phyloP scores from a whole-genome alignment of 2,888 invertebrate species.

The Drosophila demipolita region DNA sequence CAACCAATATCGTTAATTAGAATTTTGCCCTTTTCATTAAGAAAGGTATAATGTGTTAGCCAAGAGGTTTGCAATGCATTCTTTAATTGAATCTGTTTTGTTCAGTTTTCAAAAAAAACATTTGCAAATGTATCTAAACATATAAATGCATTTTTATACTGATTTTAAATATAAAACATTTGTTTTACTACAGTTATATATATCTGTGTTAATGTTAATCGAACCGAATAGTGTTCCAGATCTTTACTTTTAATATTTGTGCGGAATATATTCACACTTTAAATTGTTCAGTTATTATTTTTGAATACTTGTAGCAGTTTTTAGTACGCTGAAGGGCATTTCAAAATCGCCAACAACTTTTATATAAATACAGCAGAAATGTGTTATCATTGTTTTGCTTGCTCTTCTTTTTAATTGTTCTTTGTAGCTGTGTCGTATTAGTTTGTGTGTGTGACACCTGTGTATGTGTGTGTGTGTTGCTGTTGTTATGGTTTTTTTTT shows the following conservation, averaged over 20 bases:
- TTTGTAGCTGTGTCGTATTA: conserved; percentile 28
- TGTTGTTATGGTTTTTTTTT: conserved; percentile 60
- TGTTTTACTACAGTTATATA: neutral
- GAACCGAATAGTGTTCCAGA: neutral
- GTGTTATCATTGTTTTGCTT: conserved; percentile 49
- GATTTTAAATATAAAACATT: neutral
- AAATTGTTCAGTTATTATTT: neutral
- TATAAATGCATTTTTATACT: neutral
- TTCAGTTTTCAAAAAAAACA: neutral
- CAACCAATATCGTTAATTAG: conserved; percentile 14
- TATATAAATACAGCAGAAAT: conserved; percentile 20
- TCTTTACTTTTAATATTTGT: neutral
- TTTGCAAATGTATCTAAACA: neutral
- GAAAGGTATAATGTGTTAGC: conserved; percentile 8
- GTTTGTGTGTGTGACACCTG: conserved; percentile 2
- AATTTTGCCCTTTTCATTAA: conserved; percentile 15
- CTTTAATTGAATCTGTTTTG: neutral
- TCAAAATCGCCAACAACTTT: conserved; percentile 4
- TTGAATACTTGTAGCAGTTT: neutral
- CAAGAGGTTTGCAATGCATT: conserved; percentile 5
- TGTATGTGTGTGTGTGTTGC: conserved; percentile 26
- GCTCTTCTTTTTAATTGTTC: conserved; percentile 66
- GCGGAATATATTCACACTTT: neutral
- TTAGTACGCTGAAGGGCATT: conserved; percentile 31
- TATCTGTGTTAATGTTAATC: neutral